Evolutionary conservation across 2,888 invertebrate species (phyloP).

Genomic region (Lasioglossum figueresi): DNA sequence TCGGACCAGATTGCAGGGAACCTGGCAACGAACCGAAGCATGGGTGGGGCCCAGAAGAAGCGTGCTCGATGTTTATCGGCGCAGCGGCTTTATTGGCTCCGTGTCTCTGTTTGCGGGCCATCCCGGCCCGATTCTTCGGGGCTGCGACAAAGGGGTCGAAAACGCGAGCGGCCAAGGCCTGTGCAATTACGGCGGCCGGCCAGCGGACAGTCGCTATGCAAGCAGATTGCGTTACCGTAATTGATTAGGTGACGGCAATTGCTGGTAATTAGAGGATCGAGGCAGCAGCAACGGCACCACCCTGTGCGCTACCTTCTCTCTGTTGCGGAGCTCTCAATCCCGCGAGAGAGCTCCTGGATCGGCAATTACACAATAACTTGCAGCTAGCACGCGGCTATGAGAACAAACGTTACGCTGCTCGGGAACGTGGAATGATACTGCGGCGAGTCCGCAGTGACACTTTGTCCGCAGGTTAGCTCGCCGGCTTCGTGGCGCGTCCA

Average conservation of each 20-base stretch:
- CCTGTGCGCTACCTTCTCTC: constrained; percentile 52
- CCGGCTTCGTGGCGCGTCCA: not conserved
- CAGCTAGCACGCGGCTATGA: constrained; percentile 19
- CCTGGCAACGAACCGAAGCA: not conserved
- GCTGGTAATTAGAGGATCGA: constrained; percentile 80
- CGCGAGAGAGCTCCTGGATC: constrained; percentile 34
- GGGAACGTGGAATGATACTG: constrained; percentile 6
- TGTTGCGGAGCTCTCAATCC: constrained; percentile 38
- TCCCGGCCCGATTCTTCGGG: constrained; percentile 14
- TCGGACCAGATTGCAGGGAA: not conserved
- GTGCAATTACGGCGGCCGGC: constrained; percentile 74
- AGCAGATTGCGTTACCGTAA: constrained; percentile 80
- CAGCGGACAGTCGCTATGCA: constrained; percentile 72
- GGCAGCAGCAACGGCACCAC: constrained; percentile 22
- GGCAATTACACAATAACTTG: constrained; percentile 58
- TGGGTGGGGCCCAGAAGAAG: not conserved
- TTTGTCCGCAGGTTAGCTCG: not conserved
- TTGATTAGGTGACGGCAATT: constrained; percentile 81
- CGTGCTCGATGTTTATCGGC: constrained; percentile 38
- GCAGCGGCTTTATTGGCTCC: not conserved
- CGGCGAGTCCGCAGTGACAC: not conserved
- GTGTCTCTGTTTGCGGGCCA: not conserved
- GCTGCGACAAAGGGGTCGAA: constrained; percentile 49
- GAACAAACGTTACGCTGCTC: not conserved
- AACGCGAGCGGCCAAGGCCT: constrained; percentile 43